phyloP scores from a whole-genome alignment of 2,113 vertebrate species.

The Halichoerus grypus region DNA sequence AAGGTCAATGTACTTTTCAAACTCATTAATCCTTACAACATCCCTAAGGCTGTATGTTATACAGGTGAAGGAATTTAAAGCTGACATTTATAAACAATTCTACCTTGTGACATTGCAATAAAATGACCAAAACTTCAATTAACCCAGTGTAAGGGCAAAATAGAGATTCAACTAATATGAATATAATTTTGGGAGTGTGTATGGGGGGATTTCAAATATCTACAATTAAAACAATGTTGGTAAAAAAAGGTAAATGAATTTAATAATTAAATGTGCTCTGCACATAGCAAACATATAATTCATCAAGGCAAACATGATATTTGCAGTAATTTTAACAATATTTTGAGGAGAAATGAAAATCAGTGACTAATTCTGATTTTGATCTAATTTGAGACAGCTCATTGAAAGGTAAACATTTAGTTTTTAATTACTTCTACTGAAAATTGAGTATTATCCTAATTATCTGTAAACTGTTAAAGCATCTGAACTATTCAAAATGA shows the following conservation, averaged over 20 bases:
- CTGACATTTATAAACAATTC: slow-evolving; percentile 51
- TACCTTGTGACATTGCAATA: neutral
- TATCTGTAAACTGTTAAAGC: neutral
- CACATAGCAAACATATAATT: neutral
- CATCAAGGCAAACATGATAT: neutral
- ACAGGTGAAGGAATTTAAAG: slow-evolving; percentile 57
- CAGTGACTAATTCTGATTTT: neutral
- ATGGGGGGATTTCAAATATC: neutral
- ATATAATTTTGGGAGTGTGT: neutral
- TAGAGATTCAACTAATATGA: neutral
- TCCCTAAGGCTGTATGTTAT: slow-evolving; percentile 8
- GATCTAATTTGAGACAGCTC: neutral
- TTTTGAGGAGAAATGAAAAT: slow-evolving; percentile 2
- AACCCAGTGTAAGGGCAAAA: neutral
- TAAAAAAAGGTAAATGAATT: neutral
- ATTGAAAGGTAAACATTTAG: slow-evolving; percentile 4
- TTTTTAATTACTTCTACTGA: neutral
- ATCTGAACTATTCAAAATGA: neutral
- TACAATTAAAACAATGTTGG: neutral
- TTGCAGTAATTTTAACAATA: neutral
- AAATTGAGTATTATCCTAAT: neutral
- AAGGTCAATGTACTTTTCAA: slow-evolving; percentile 70
- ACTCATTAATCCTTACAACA: slow-evolving; percentile 66
- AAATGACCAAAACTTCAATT: slow-evolving; percentile 19
- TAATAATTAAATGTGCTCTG: neutral